phyloP scores from a whole-genome alignment of 2,113 vertebrate species.

The Holacanthus passer region DNA sequence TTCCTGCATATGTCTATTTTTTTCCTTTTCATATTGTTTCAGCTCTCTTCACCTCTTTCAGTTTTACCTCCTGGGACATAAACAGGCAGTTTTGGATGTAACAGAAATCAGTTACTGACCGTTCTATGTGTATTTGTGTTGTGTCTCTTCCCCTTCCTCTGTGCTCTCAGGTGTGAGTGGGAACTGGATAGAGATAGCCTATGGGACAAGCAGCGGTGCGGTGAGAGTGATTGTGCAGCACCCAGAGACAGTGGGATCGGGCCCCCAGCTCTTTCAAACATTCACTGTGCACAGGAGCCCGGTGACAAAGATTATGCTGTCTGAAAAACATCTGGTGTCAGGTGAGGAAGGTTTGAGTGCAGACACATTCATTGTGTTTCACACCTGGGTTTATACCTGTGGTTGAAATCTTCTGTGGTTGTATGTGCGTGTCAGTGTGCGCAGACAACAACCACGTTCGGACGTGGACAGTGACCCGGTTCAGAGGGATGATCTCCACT shows the following conservation, averaged over 20 bases:
- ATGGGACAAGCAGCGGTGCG: slow-evolving; percentile 96
- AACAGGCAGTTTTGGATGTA: not conserved
- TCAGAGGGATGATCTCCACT: slow-evolving; percentile 98
- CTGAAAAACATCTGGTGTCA: slow-evolving; percentile 97
- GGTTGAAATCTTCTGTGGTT: not conserved
- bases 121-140: too few species aligned
- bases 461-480: slow-evolving; percentile 97
- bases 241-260: slow-evolving; percentile 96
- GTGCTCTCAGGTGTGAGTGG: slow-evolving; percentile 92
- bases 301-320: slow-evolving; percentile 97
- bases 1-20: not conserved
- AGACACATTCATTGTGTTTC: too few species aligned
- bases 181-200: slow-evolving; percentile 98
- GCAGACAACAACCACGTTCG: slow-evolving; percentile 98
- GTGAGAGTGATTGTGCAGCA: slow-evolving; percentile 97
- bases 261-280: slow-evolving; percentile 97
- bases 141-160: too few species aligned
- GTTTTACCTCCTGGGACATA: not conserved
- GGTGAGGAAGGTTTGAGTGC: slow-evolving; percentile 80
- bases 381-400: not conserved
- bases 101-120: not conserved
- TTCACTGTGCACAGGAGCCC: slow-evolving; percentile 98
- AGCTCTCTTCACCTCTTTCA: not conserved
- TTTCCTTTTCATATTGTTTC: not conserved
- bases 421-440: slow-evolving; percentile 85